phyloP scores from a whole-genome alignment of 2,113 vertebrate species.

The Microcebus jonahi region DNA sequence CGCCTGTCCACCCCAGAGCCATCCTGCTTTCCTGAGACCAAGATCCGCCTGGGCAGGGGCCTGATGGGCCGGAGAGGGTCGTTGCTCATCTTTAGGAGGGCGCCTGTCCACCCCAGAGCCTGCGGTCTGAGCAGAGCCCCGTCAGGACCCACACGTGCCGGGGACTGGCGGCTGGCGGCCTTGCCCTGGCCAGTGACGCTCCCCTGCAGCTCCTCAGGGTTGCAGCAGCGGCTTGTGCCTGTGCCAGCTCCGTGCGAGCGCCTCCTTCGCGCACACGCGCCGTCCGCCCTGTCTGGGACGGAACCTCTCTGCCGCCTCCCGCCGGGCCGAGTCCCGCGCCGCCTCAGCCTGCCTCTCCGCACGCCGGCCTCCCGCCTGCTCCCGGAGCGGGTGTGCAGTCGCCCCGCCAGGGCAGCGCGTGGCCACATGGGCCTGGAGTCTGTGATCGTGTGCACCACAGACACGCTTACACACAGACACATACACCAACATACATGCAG shows the following conservation, averaged over 20 bases:
- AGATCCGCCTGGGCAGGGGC: rapidly evolving
- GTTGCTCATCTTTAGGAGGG: not conserved
- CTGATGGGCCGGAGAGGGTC: rapidly evolving
- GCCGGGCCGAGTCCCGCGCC: constrained; percentile 54
- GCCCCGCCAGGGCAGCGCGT: not conserved
- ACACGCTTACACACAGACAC: not conserved
- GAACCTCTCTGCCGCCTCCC: constrained; percentile 42
- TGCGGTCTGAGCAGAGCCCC: too few species aligned
- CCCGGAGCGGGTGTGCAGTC: too few species aligned
- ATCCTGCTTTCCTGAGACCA: not conserved
- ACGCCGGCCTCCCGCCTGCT: not conserved
- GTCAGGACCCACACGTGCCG: not conserved
- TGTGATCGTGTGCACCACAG: too few species aligned
- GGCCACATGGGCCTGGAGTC: not conserved
- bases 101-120: not conserved
- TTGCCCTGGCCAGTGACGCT: constrained; percentile 41
- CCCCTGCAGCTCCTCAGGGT: constrained; percentile 62
- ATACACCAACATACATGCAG: not conserved
- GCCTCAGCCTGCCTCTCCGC: not conserved
- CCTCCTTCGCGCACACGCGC: constrained; percentile 40
- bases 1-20: too few species aligned
- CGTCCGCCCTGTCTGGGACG: constrained; percentile 45
- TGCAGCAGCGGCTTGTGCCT: constrained; percentile 35
- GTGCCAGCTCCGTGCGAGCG: constrained; percentile 63
- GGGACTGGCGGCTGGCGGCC: constrained; percentile 59